Conservation (phyloP, 2,113 vertebrate species). For the Electrona antarctica region DNA sequence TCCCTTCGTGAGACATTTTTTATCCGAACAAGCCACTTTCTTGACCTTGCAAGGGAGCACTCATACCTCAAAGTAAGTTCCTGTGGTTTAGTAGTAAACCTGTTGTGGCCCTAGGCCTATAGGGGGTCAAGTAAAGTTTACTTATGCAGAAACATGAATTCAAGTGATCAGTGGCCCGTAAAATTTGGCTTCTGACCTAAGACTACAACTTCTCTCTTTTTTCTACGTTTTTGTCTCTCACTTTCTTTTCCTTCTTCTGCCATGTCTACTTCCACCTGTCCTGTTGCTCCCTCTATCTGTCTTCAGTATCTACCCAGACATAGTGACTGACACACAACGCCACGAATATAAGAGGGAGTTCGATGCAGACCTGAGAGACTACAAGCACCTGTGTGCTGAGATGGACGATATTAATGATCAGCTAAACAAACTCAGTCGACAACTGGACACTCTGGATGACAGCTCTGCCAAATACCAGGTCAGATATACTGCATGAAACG, state of each 20-base stretch:
- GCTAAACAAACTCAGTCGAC: conserved; percentile 82
- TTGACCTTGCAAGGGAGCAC: neutral
- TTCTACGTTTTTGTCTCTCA: neutral
- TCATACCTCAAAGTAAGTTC: neutral
- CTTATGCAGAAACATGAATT: neutral
- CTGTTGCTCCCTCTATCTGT: neutral
- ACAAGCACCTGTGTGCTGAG: conserved; percentile 85
- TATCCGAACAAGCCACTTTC: conserved; percentile 2
- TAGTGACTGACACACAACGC: conserved; percentile 75
- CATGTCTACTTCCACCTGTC: neutral
- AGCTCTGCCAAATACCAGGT: conserved; percentile 83
- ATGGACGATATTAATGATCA: conserved; percentile 86
- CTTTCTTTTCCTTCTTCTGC: neutral
- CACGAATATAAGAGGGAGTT: conserved; percentile 87
- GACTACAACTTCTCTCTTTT: neutral
- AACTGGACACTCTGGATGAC: conserved; percentile 81
- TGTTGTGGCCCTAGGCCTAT: neutral
- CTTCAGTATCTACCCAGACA: conserved; percentile 82
- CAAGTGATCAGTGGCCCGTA: neutral
- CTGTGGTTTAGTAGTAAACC: conserved; percentile 1
- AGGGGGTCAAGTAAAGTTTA: neutral
- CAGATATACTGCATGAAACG: conserved; percentile 10
- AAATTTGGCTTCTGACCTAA: neutral
- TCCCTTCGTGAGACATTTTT: neutral
- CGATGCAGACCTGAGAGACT: conserved; percentile 79